These are phyloP conservation scores for Betta splendens DNA, from an alignment of 2,797 vertebrate genomes.

Conservation along the genomic window DNA sequence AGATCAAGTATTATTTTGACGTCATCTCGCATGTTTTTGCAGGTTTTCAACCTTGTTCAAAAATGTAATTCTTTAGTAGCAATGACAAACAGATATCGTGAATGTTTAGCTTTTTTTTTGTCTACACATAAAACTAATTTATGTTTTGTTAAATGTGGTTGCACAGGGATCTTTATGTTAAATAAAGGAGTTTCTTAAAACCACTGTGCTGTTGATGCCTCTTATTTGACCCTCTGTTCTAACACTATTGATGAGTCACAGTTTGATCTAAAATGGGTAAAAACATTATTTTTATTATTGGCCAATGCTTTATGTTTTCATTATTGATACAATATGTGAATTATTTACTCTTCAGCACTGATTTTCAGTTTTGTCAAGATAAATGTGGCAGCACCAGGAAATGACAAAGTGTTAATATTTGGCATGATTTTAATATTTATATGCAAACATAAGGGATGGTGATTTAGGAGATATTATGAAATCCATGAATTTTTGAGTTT, in stretches of 20 bases:
- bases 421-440: no score
- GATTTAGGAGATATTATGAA: background rate
- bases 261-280: no score
- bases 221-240: background rate
- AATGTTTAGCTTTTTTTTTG: no score
- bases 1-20: no score
- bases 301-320: background rate
- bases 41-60: no score
- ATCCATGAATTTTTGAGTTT: background rate
- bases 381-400: background rate
- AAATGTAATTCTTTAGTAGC: no score
- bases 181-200: constrained; percentile 34
- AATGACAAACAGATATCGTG: no score
- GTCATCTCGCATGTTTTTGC: no score
- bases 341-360: background rate
- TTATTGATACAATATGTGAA: background rate
- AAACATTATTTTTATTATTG: background rate
- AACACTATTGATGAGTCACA: background rate
- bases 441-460: background rate
- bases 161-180: constrained; percentile 2
- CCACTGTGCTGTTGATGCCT: background rate
- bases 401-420: background rate
- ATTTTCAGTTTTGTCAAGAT: no score
- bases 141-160: background rate
- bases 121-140: no score